Base-by-base conservation (phyloP, 1,140 invertebrate genomes). In the Temnothorax nylanderi region DNA sequence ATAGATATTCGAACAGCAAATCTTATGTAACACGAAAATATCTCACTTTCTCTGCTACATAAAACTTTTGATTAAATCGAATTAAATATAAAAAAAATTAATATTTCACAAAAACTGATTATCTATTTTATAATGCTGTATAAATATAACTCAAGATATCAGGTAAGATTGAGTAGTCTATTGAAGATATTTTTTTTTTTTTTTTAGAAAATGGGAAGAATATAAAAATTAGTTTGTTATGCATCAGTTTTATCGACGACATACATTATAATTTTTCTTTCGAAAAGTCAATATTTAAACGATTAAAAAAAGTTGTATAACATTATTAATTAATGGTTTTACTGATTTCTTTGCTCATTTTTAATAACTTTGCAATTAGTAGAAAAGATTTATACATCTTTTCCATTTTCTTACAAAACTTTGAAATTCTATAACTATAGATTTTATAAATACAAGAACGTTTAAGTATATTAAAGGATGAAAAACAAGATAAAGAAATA, bases 71-170 rank as follows among this genome's bases (percentile, higher is more conserved):
- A 32, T 58, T n/a, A 26, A 26, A 26, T 71, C 37, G 1, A 81
- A 81, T 81, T 7, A 81, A 71, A 81, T 58, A 13, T 58, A 16
- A 71, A 65, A 26, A 13, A 7, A 56, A 81, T 71, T 44, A 67
- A 47, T 18, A 13, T 54, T 69, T 81, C 65, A n/a, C 41, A 16
- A 71, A 81, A 37, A 32, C 32, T 54, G 2, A 62, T 78, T 80
- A 62, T 21, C 32, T 65, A 56, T 10, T 44, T 81, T 47, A n/a
- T 56, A 81, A 71, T 56, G 1, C 0, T 8, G 26, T 44, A n/a
- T 32, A 80, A 69, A 54, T 41, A 69, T 8, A n/a, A 65, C 0
- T 16, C 21, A 49, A n/a, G 3, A 69, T 69, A 80, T 80, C n/a
- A 67, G 0, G 18, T 37, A 2, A 37, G 11, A 65, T 49, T 34